phyloP scores from a whole-genome alignment of 2,888 invertebrate genomes.

The Brachycybe producta region DNA sequence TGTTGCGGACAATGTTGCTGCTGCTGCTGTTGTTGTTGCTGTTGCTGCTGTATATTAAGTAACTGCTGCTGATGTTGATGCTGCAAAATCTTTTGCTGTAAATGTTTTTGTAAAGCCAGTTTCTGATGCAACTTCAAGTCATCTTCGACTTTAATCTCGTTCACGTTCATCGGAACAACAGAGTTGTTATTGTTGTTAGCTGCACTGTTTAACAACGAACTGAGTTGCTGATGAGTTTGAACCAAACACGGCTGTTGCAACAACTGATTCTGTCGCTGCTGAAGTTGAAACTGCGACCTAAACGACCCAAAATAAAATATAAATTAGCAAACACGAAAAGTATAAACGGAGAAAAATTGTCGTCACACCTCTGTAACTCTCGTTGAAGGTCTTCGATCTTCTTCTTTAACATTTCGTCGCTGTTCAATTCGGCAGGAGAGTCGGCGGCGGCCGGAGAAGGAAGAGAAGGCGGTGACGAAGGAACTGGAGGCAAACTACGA shows the following conservation, averaged over 20 bases:
- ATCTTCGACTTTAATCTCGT: too few species aligned
- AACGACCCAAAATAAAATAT: neutral
- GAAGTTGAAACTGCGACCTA: conserved; percentile 24
- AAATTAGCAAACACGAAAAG: neutral
- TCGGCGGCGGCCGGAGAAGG: conserved; percentile 11
- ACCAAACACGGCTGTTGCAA: too few species aligned
- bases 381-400: conserved; percentile 78
- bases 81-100: conserved; percentile 57
- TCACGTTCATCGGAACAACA: conserved; percentile 7
- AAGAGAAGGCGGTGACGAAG: conserved; percentile 10
- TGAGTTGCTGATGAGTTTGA: too few species aligned
- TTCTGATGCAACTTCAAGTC: conserved; percentile 34
- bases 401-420: conserved; percentile 59
- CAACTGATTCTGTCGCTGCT: conserved; percentile 20
- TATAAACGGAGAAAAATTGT: conserved; percentile 5
- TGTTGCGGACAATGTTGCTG: conserved; percentile 33
- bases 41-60: conserved; percentile 35
- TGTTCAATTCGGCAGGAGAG: conserved; percentile 38
- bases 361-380: conserved; percentile 51
- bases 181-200: conserved; percentile 2
- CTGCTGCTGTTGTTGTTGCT: conserved; percentile 27
- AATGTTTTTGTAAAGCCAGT: conserved; percentile 47
- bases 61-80: conserved; percentile 37
- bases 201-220: conserved; percentile 18
- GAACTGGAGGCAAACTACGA: neutral